These are phyloP conservation scores for Astur gentilis DNA, from an alignment of 2,113 vertebrate species.

Conservation along the genomic window DNA sequence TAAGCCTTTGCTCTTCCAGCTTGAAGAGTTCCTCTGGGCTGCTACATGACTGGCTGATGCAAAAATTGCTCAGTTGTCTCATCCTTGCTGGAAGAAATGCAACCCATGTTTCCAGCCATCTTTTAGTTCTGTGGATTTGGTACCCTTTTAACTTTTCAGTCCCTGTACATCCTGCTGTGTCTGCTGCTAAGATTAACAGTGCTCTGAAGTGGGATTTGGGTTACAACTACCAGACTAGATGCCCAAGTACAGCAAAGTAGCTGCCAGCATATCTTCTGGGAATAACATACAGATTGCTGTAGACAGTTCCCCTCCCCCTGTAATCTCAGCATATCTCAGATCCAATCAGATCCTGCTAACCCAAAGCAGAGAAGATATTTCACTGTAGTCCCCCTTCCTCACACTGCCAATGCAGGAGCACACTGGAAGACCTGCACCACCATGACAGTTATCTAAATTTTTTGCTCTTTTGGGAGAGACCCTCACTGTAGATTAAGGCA, in stretches of 20 bases:
- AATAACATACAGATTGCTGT: not conserved
- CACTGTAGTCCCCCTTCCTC: not conserved
- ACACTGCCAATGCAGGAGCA: not conserved
- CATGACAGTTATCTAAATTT: not conserved
- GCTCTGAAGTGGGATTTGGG: not conserved
- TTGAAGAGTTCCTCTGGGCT: not conserved
- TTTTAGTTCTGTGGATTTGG: not conserved
- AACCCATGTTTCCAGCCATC: not conserved
- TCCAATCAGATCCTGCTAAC: not conserved
- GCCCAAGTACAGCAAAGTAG: not conserved
- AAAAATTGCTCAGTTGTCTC: not conserved
- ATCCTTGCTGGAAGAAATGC: not conserved
- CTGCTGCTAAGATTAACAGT: not conserved
- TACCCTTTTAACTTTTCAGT: not conserved
- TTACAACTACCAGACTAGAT: not conserved
- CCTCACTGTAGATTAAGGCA: not conserved
- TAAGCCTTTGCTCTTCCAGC: not conserved
- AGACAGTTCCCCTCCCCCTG: not conserved
- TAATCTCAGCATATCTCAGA: not conserved
- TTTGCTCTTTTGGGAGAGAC: not conserved
- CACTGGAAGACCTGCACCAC: not conserved
- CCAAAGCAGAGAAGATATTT: not conserved
- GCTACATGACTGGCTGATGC: not conserved
- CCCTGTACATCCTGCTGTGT: not conserved
- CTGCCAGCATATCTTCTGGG: not conserved